A percentile compares a stretch with the other conserved stretches of the same genome.
Evolutionary conservation across 2,888 invertebrate species (phyloP).

Genomic region (Pseudococcus longispinus): DNA sequence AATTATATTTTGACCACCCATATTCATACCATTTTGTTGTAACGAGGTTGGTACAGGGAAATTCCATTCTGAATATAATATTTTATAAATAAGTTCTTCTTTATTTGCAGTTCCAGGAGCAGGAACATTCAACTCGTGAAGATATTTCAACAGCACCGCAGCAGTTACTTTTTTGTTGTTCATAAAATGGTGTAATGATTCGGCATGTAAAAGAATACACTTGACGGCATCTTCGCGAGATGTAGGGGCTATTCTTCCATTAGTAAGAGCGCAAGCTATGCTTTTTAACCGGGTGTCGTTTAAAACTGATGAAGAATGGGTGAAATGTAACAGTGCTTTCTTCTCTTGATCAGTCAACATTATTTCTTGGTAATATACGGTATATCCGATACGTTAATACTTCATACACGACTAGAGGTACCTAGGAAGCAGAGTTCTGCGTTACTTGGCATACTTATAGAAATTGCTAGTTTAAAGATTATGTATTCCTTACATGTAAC

Average conservation of each 20-base stretch:
- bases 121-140: constrained; percentile 1
- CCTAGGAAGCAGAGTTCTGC: not conserved
- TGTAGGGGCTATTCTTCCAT: not conserved
- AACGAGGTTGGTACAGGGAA: not conserved
- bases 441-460: not conserved
- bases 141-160: constrained; percentile 10
- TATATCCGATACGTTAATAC: too few relatives aligned
- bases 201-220: constrained; percentile 30
- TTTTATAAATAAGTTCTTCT: constrained; percentile 28
- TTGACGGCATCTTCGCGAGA: constrained; percentile 34
- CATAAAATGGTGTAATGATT: not conserved
- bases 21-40: not conserved
- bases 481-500: not conserved
- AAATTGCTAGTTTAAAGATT: not conserved
- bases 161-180: not conserved
- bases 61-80: constrained; percentile 31
- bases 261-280: constrained; percentile 9
- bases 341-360: constrained; percentile 46
- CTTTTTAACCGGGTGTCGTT: not conserved
- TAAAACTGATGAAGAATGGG: not conserved
- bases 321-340: not conserved
- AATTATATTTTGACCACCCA: not conserved
- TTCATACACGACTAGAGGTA: not conserved
- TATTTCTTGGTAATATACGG: not conserved
- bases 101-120: constrained; percentile 29